Conservation (phyloP, 2,888 invertebrate species). For the Acanthosepion esculentum region DNA sequence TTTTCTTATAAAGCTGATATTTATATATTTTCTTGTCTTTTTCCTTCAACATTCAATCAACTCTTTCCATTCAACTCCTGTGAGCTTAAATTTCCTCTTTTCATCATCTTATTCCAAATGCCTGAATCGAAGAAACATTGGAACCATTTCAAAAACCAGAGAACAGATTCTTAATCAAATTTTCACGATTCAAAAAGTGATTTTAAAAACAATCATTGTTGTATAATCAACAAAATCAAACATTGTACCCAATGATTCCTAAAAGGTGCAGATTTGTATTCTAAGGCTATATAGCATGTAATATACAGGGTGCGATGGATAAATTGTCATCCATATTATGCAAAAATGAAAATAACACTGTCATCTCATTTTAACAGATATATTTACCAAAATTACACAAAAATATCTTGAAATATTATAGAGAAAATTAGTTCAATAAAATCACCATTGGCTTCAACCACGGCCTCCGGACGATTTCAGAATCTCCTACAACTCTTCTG, state of each 20-base stretch:
- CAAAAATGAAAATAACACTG: no score
- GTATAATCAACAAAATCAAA: neutral
- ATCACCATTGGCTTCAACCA: no score
- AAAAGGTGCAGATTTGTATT: neutral
- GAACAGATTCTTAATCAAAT: neutral
- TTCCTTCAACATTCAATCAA: neutral
- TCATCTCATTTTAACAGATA: no score
- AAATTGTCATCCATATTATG: no score
- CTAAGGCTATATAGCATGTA: neutral
- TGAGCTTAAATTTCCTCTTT: neutral
- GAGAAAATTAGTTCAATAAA: no score
- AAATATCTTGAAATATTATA: no score
- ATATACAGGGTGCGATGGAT: no score
- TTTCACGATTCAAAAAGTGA: neutral
- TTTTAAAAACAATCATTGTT: neutral
- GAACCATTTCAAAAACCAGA: neutral
- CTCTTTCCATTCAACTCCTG: neutral
- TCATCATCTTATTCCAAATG: neutral
- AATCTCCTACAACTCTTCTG: no score
- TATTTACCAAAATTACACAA: no score
- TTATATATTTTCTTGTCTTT: neutral
- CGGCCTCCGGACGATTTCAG: no score
- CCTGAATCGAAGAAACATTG: neutral
- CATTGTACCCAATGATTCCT: neutral
- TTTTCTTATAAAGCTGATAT: neutral